Percentiles rank a stretch among this genome's conserved stretches.
Conservation (phyloP, 1,140 invertebrate species). For the Tribolium castaneum region DNA sequence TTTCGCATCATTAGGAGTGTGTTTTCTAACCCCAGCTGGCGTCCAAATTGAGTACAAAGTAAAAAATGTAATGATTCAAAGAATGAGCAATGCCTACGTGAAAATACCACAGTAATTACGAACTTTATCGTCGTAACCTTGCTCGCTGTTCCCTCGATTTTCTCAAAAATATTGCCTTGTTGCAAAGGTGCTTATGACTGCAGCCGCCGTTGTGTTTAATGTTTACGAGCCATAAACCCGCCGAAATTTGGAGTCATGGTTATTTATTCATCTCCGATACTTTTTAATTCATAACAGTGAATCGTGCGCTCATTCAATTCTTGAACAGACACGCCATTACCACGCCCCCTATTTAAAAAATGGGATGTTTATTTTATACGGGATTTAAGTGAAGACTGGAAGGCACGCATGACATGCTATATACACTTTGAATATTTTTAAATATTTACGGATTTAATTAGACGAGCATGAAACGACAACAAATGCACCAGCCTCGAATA, state of each 20-base stretch:
- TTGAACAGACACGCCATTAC: conserved; percentile 23
- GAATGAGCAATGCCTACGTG: not conserved
- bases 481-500: not conserved
- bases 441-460: conserved; percentile 22
- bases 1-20: not conserved
- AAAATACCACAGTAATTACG: not conserved
- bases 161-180: not conserved
- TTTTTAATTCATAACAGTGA: conserved; percentile 28
- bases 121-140: not conserved
- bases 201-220: no score
- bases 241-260: conserved; percentile 12
- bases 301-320: conserved; percentile 33
- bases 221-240: conserved; percentile 23
- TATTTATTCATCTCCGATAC: not conserved
- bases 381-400: conserved; percentile 24
- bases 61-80: not conserved
- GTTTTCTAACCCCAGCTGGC: not conserved
- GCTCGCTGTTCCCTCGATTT: not conserved
- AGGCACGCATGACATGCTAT: conserved; percentile 25
- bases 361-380: conserved; percentile 34
- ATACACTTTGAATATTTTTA: conserved; percentile 23
- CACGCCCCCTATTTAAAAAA: conserved; percentile 32
- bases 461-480: not conserved
- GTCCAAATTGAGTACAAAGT: not conserved
- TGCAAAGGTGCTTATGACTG: not conserved